Percentiles rank a stretch among this genome's conserved stretches.
phyloP scores from a whole-genome alignment of 1,140 invertebrate species.

The Caenorhabditis elegans region WBcel235 BX284602.5:9120501-9121000 shows the following conservation, averaged over 20 bases:
- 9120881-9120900: background rate
- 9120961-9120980: background rate
- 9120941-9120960: background rate
- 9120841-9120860: background rate
- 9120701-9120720: too few species aligned
- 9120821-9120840: background rate
- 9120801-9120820: slow-evolving; percentile 4
- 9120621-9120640: too few species aligned
- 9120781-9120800: background rate
- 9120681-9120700: too few species aligned
- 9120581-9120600: background rate
- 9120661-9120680: too few species aligned
- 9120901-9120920: background rate
- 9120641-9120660: too few species aligned
- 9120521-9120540: background rate
- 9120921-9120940: background rate
- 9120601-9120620: too few species aligned
- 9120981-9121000: background rate
- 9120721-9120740: too few species aligned
- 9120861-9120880: background rate
- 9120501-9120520: background rate
- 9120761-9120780: too few species aligned
- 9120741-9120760: too few species aligned
- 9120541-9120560: background rate
- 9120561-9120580: slow-evolving; percentile 3